A percentile compares a stretch with the other conserved stretches of the same genome.
Conservation (phyloP, 2,888 invertebrate genomes). For the Cacoxenus indagator region DNA sequence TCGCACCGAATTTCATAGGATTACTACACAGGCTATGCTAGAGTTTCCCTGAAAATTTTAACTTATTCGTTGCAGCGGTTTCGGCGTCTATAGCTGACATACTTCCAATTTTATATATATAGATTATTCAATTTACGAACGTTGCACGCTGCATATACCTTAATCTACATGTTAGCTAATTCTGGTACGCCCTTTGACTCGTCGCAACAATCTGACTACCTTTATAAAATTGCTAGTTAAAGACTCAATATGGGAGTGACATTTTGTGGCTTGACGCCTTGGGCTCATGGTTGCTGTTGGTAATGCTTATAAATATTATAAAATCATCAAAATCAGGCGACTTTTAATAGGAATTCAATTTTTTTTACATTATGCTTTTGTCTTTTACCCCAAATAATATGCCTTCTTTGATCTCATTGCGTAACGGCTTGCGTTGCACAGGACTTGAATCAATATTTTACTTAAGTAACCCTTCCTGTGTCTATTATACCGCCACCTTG, state of each 20-base stretch:
- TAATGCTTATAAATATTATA: slow-evolving; percentile 42
- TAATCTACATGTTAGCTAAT: too few species aligned
- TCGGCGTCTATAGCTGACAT: too few species aligned
- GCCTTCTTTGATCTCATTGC: neutral
- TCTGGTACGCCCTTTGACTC: too few species aligned
- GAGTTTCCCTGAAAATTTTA: too few species aligned
- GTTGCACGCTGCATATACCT: too few species aligned
- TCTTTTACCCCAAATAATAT: slow-evolving; percentile 20
- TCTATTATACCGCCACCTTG: neutral
- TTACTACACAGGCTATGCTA: too few species aligned
- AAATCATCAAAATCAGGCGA: slow-evolving; percentile 53
- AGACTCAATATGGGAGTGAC: neutral
- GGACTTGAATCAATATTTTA: slow-evolving; percentile 64
- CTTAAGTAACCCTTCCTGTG: slow-evolving; percentile 49
- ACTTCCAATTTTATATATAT: too few species aligned
- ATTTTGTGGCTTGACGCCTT: neutral
- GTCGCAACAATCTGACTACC: too few species aligned
- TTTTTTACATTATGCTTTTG: slow-evolving; percentile 32
- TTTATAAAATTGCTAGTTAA: slow-evolving; percentile 18
- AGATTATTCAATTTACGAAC: too few species aligned
- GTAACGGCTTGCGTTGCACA: slow-evolving; percentile 42
- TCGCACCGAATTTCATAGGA: too few species aligned
- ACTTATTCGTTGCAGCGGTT: too few species aligned
- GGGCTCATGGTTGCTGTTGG: neutral
- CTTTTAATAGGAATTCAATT: neutral